phyloP scores from a whole-genome alignment of 2,113 vertebrate species.

The Speoplatyrhinus poulsoni region DNA sequence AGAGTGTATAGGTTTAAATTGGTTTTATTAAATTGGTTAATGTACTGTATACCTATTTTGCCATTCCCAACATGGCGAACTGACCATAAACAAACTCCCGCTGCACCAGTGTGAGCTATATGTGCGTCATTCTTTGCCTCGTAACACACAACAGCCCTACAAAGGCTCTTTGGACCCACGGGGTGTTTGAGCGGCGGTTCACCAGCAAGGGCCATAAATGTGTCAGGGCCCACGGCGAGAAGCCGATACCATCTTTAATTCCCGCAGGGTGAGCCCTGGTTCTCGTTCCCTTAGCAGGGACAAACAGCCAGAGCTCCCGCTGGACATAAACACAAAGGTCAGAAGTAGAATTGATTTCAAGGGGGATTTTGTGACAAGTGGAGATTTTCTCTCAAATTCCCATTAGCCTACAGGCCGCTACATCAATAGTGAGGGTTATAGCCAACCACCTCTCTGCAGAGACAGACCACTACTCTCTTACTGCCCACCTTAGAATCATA shows the following conservation, averaged over 20 bases:
- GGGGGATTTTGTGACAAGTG: constrained; percentile 5
- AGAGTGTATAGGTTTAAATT: too few relatives aligned
- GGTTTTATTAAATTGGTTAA: too few relatives aligned
- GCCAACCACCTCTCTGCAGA: too few relatives aligned
- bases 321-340: constrained; percentile 24
- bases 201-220: constrained; percentile 16
- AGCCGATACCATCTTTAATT: constrained; percentile 39
- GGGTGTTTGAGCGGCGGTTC: constrained; percentile 3
- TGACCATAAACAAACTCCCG: too few relatives aligned
- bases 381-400: constrained; percentile 30
- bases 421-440: not conserved
- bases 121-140: too few relatives aligned
- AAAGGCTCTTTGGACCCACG: too few relatives aligned
- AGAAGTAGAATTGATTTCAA: constrained; percentile 29
- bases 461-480: too few relatives aligned
- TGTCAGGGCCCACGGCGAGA: constrained; percentile 36
- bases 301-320: constrained; percentile 7
- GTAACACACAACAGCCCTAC: too few relatives aligned
- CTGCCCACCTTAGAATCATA: not conserved
- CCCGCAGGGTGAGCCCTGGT: constrained; percentile 16
- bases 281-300: constrained; percentile 8
- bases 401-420: constrained; percentile 1
- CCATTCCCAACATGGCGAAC: too few relatives aligned
- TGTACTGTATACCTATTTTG: too few relatives aligned
- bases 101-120: too few relatives aligned